These are phyloP conservation scores for Scaptomyza polygonia DNA, from an alignment of 2,888 invertebrate species.

Conservation along the genomic window DNA sequence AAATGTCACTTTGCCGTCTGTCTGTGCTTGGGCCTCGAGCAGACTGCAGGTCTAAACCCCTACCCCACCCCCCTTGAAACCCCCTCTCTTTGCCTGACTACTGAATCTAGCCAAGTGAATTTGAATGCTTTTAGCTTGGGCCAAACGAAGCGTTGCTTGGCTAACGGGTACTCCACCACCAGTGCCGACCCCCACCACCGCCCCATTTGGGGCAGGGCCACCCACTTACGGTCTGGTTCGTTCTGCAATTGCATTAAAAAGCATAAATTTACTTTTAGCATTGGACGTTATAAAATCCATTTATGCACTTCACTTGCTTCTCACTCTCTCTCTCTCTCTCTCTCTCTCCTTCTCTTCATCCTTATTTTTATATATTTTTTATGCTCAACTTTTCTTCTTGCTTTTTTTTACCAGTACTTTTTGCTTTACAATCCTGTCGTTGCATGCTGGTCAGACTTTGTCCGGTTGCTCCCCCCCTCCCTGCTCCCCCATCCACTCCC, in stretches of 20 bases:
- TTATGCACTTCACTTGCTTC: constrained; percentile 80
- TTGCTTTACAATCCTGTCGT: constrained; percentile 14
- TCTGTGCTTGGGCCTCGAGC: constrained; percentile 52
- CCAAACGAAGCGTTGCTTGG: constrained; percentile 63
- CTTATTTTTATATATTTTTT: neutral
- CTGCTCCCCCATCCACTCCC: constrained; percentile 1
- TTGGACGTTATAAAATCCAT: constrained; percentile 80
- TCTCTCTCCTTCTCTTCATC: no score
- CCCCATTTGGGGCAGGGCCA: constrained; percentile 28
- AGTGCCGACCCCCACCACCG: neutral
- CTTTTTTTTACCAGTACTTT: constrained; percentile 26
- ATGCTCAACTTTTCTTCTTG: neutral
- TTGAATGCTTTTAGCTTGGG: constrained; percentile 65
- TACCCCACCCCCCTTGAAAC: constrained; percentile 10
- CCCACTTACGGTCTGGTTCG: constrained; percentile 78
- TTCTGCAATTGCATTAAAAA: constrained; percentile 80
- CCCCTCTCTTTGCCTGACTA: neutral
- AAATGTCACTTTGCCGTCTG: constrained; percentile 75
- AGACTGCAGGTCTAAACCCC: constrained; percentile 3
- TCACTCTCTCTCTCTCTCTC: no score
- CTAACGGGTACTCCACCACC: neutral
- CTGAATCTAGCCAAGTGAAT: constrained; percentile 1
- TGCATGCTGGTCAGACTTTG: constrained; percentile 74
- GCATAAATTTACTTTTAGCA: constrained; percentile 81
- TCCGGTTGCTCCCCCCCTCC: neutral